Percentiles rank a stretch among this genome's conserved stretches.
Evolutionary conservation across 2,888 invertebrate species (phyloP).

Genomic region (Drosophila falleni): DNA sequence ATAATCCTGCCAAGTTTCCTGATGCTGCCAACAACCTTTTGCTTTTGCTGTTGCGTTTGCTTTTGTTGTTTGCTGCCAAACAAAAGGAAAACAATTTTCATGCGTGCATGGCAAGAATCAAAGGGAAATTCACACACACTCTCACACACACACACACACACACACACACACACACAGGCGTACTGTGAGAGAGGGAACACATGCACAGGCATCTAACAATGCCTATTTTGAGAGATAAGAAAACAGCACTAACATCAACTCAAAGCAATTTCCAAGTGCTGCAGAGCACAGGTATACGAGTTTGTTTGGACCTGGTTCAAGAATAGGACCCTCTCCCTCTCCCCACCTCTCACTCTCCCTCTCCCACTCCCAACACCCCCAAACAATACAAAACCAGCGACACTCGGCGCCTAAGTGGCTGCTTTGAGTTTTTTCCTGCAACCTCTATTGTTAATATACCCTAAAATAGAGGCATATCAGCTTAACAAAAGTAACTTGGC

Average conservation of each 20-base stretch:
- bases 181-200: conserved; percentile 9
- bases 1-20: conserved; percentile 75
- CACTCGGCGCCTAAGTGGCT: conserved; percentile 73
- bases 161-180: conserved; percentile 4
- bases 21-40: conserved; percentile 73
- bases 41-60: conserved; percentile 51
- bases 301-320: conserved; percentile 10
- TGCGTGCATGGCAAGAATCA: conserved; percentile 75
- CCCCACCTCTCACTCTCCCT: neutral
- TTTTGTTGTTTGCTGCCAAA: conserved; percentile 48
- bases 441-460: conserved; percentile 32
- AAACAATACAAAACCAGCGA: conserved; percentile 36
- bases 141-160: conserved; percentile 1
- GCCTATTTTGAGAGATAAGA: conserved; percentile 74
- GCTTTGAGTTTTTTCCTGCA: conserved; percentile 32
- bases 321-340: neutral
- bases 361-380: neutral
- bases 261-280: conserved; percentile 74
- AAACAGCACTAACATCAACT: conserved; percentile 55
- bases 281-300: conserved; percentile 40
- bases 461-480: neutral
- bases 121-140: conserved; percentile 49
- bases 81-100: conserved; percentile 81
- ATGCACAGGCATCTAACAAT: conserved; percentile 59
- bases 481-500: neutral